Conservation (phyloP, 1,140 invertebrate genomes). For the Trichonephila inaurata region DNA sequence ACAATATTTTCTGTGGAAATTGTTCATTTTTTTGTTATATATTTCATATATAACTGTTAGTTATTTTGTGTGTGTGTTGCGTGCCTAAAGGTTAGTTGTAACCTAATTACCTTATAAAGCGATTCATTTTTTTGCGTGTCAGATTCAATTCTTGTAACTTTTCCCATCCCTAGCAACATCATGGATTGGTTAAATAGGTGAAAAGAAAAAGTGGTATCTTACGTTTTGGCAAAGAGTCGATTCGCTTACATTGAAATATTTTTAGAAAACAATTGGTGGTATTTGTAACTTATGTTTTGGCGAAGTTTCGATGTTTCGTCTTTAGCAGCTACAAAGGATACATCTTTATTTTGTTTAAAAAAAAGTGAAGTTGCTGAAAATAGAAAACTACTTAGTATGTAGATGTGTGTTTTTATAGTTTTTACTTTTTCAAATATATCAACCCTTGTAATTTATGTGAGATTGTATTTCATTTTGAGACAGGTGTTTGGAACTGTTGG, state of each 20-base stretch:
- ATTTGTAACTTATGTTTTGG: slow-evolving; percentile 24
- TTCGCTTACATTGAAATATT: background rate
- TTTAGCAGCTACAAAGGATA: background rate
- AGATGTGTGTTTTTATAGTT: too few species aligned
- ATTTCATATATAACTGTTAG: too few species aligned
- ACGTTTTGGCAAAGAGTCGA: background rate
- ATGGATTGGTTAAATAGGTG: background rate
- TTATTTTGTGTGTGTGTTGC: too few species aligned
- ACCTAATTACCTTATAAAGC: background rate
- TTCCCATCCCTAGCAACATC: background rate
- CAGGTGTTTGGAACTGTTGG: too few species aligned
- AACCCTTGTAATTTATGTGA: too few species aligned
- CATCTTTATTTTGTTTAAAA: too few species aligned
- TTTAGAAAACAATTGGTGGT: slow-evolving; percentile 41
- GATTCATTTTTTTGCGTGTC: background rate
- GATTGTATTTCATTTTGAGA: too few species aligned
- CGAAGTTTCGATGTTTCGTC: background rate
- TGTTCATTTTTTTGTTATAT: too few species aligned
- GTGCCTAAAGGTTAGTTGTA: background rate
- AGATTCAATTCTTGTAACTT: background rate
- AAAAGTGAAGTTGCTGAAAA: too few species aligned
- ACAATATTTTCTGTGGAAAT: too few species aligned
- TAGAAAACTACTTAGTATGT: too few species aligned
- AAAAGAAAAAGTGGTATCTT: background rate
- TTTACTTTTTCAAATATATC: too few species aligned